Percentiles rank a stretch among this genome's conserved stretches.
phyloP scores from a whole-genome alignment of 2,113 vertebrate genomes.

The Bombycilla garrulus region DNA sequence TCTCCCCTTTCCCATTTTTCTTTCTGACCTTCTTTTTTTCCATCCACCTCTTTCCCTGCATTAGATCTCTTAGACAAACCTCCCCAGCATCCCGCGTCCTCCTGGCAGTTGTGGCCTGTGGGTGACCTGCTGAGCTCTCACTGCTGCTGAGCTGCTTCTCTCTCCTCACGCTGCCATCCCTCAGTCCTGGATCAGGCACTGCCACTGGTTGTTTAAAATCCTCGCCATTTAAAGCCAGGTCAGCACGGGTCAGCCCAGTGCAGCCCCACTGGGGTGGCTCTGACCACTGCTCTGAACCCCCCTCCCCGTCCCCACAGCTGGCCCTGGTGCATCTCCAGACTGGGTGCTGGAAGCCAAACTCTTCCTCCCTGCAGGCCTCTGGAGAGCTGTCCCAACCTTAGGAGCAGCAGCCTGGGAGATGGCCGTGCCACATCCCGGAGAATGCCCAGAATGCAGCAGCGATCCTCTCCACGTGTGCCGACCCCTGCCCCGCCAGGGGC shows the following conservation, averaged over 20 bases:
- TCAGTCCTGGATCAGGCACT: background rate
- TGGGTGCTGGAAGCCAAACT: background rate
- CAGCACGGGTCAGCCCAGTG: rapidly evolving
- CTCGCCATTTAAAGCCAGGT: background rate
- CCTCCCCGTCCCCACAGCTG: background rate
- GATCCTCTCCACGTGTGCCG: rapidly evolving
- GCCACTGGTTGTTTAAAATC: rapidly evolving
- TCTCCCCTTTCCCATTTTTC: background rate
- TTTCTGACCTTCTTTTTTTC: background rate
- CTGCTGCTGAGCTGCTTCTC: background rate
- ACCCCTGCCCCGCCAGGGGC: background rate
- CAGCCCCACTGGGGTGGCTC: background rate
- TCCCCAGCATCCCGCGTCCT: rapidly evolving
- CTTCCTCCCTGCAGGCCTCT: background rate
- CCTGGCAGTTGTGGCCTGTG: background rate
- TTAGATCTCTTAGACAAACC: background rate
- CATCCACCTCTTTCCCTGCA: background rate
- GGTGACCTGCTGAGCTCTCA: background rate
- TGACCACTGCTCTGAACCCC: rapidly evolving
- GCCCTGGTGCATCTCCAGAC: background rate
- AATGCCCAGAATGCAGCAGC: background rate
- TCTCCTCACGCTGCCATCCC: too few species aligned
- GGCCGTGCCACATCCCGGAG: background rate
- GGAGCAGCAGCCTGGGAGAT: background rate
- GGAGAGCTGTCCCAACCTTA: background rate